phyloP scores from a whole-genome alignment of 1,140 invertebrate genomes.

The Rhysida immarginata region DNA sequence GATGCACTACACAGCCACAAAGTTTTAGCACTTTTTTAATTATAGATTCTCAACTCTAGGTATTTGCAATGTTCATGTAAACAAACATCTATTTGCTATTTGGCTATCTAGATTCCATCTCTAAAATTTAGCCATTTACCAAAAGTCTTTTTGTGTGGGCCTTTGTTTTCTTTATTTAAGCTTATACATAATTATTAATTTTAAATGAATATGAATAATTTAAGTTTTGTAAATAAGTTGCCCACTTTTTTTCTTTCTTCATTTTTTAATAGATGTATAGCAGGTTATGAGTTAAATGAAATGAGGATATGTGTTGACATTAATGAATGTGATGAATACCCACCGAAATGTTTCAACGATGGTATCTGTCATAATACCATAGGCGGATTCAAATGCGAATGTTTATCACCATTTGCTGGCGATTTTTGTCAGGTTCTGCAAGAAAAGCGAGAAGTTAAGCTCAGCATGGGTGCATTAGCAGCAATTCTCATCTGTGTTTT shows the following conservation, averaged over 20 bases:
- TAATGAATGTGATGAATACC: conserved; percentile 14
- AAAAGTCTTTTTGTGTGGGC: no score
- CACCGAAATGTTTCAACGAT: conserved; percentile 56
- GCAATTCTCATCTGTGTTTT: conserved; percentile 7
- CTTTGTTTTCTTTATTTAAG: no score
- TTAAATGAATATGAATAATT: neutral
- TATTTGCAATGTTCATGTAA: no score
- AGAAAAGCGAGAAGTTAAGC: neutral
- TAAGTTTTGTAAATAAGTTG: neutral
- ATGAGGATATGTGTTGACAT: conserved; percentile 3
- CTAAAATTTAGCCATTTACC: no score
- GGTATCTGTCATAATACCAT: conserved; percentile 79
- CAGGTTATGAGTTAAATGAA: neutral
- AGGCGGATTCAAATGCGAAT: conserved; percentile 75
- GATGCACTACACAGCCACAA: no score
- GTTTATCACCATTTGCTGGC: conserved; percentile 69
- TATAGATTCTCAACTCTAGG: no score
- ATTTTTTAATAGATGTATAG: conserved; percentile 1
- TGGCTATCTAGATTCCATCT: no score
- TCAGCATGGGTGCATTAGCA: conserved; percentile 8
- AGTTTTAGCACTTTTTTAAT: no score
- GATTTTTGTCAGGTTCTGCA: conserved; percentile 50
- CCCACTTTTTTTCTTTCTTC: neutral
- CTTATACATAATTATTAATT: no score
- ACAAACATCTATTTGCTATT: no score